Evolutionary conservation across 2,113 vertebrate genomes (phyloP), one percentile per base, ranked within the genome.

Genomic region (Phaethon lepturus): DNA sequence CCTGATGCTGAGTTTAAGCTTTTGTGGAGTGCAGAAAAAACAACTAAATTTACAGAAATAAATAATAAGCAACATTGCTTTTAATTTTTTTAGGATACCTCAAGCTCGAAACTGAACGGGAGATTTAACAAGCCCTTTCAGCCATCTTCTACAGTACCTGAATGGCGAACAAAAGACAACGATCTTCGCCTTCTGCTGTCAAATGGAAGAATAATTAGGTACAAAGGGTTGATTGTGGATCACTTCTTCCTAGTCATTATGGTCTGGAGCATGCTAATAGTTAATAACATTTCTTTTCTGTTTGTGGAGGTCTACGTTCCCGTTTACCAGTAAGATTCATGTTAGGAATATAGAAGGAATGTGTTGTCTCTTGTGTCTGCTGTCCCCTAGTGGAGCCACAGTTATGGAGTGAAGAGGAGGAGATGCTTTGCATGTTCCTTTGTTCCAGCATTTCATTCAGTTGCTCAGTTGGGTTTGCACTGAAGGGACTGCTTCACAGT

Each of bases 131-230:
- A 99, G 95, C 98, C 98, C 74, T 99, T 99, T 50, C 99, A 99
- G 3, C 99, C 99, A 8, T 99, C 99, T 23, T 99, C 99, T 31
- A 99, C 99, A 3, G 97, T 98, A 63, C 98, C 98, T 50, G 99
- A 99, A 15, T 98, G 98, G 98, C 98, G 98, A 97, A 95, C 98
- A 24, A 98, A 98, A 91, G 99, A 99, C 72, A 99, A 99, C 58
- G 99, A 99, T 96, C 97, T 99, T 72, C 99, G 98, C 53, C 98
- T 99, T 59, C 98, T 99, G 94, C 97, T 99, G 96, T 99, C 99
- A 92, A 99, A 99, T 92, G 99, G 99, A 94, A 99, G 98, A 91
- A 99, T 99, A 88, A 99, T 99, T 96, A 99, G 99, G 99, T 99
- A 98, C 9, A 93, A 85, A 88, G 55, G 24, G 35, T 68, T 91